Conservation (phyloP, 2,888 invertebrate species). For the Ctena decussata region DNA sequence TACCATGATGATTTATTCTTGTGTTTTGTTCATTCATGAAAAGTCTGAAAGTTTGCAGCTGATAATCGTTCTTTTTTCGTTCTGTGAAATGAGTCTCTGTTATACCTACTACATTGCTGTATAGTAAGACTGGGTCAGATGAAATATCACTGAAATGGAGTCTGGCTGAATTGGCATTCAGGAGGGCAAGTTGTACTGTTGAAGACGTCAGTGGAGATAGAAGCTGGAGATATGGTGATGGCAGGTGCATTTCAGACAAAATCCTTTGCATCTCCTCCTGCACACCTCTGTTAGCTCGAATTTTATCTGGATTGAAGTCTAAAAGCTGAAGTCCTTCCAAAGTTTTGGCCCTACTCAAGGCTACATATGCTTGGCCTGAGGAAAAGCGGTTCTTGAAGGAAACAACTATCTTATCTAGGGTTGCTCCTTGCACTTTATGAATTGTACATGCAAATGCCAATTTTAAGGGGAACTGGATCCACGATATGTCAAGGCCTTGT, state of each 20-base stretch:
- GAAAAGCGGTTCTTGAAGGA: conserved; percentile 48
- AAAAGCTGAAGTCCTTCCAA: conserved; percentile 44
- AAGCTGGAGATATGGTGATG: conserved; percentile 16
- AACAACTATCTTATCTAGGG: conserved; percentile 44
- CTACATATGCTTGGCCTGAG: conserved; percentile 60
- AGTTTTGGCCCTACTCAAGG: conserved; percentile 51
- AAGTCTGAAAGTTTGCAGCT: not conserved
- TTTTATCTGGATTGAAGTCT: conserved; percentile 24
- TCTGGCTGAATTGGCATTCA: conserved; percentile 39
- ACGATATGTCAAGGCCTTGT: conserved; percentile 19
- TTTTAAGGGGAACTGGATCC: conserved; percentile 54
- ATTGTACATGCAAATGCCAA: not conserved
- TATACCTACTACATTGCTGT: conserved; percentile 13
- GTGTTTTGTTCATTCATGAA: not conserved
- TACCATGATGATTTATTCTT: conserved; percentile 14
- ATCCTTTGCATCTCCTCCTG: conserved; percentile 7
- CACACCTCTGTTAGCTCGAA: not conserved
- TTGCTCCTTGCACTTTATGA: conserved; percentile 25
- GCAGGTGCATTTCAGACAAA: not conserved
- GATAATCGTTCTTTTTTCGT: conserved; percentile 3
- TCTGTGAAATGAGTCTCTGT: conserved; percentile 27
- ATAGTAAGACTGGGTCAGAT: conserved; percentile 6
- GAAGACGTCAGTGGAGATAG: conserved; percentile 20
- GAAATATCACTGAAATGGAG: conserved; percentile 21
- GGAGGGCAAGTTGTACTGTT: conserved; percentile 12